phyloP scores from a whole-genome alignment of 2,113 vertebrate genomes.

The Tympanuchus pallidicinctus region DNA sequence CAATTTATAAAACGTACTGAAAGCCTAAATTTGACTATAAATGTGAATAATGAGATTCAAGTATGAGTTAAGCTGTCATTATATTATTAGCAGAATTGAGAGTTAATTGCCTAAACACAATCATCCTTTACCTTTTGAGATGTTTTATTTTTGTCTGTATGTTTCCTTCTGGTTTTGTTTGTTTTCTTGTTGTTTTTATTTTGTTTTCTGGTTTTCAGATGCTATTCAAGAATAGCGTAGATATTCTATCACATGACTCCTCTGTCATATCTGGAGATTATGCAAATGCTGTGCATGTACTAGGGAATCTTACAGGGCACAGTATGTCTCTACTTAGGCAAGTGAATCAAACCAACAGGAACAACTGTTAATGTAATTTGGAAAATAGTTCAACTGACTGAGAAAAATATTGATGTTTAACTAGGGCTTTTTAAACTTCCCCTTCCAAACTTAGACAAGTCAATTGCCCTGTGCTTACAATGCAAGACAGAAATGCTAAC shows the following conservation, averaged over 20 bases:
- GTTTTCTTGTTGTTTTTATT: too few species aligned
- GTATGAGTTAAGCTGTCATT: neutral
- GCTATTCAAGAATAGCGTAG: neutral
- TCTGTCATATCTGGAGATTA: neutral
- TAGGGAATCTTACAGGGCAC: neutral
- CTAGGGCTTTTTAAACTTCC: too few species aligned
- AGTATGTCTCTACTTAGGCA: neutral
- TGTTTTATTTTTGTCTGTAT: too few species aligned
- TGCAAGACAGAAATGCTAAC: too few species aligned
- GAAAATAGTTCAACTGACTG: neutral
- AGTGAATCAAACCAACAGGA: neutral
- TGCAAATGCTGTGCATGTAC: neutral
- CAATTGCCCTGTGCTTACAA: too few species aligned
- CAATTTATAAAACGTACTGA: neutral
- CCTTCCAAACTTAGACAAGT: too few species aligned
- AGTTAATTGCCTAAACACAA: neutral
- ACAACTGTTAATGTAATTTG: neutral
- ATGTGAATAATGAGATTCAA: neutral
- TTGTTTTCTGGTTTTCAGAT: neutral
- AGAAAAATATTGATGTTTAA: neutral
- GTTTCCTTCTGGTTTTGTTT: too few species aligned
- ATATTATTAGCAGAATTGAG: neutral
- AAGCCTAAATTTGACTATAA: neutral
- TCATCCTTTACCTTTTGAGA: neutral
- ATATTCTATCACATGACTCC: neutral